Percentiles rank a stretch among this genome's conserved stretches.
Evolutionary conservation across 1,140 invertebrate genomes (phyloP).

Genomic region (Metopolophium dirhodum): DNA sequence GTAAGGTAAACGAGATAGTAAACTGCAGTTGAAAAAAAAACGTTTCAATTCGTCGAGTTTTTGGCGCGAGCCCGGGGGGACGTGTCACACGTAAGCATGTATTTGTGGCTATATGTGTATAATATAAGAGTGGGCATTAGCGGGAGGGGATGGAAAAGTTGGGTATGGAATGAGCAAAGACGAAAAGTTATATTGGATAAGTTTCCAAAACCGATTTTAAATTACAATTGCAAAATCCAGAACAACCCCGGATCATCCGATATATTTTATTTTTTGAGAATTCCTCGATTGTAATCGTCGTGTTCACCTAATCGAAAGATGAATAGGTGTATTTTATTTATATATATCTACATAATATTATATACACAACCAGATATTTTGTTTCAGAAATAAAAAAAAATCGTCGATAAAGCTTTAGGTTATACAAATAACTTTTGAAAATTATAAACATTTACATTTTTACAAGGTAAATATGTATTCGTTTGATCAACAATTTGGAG

Average conservation of each 20-base stretch:
- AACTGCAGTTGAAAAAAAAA: conserved; percentile 36
- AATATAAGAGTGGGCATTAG: not conserved
- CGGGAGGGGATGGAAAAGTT: not conserved
- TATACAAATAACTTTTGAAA: not conserved
- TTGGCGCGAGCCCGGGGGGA: conserved; percentile 30
- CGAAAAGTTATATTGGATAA: conserved; percentile 55
- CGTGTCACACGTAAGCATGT: conserved; percentile 35
- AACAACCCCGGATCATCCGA: not conserved
- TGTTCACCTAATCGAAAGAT: not conserved
- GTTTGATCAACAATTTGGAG: no score
- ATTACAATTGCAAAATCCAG: conserved; percentile 42
- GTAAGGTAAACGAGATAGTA: conserved; percentile 39
- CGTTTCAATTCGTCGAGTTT: conserved; percentile 46
- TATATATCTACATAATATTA: not conserved
- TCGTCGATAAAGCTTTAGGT: not conserved
- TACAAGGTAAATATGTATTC: no score
- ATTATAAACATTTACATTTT: not conserved
- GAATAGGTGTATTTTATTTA: not conserved
- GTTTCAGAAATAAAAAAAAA: no score
- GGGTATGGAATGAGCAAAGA: not conserved
- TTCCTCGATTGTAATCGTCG: not conserved
- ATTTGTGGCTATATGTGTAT: not conserved
- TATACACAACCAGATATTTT: not conserved
- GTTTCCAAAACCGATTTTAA: conserved; percentile 46
- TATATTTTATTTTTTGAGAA: conserved; percentile 41